These are phyloP conservation scores for Tortricodes alternella DNA, from an alignment of 2,888 invertebrate genomes.

Conservation along the genomic window DNA sequence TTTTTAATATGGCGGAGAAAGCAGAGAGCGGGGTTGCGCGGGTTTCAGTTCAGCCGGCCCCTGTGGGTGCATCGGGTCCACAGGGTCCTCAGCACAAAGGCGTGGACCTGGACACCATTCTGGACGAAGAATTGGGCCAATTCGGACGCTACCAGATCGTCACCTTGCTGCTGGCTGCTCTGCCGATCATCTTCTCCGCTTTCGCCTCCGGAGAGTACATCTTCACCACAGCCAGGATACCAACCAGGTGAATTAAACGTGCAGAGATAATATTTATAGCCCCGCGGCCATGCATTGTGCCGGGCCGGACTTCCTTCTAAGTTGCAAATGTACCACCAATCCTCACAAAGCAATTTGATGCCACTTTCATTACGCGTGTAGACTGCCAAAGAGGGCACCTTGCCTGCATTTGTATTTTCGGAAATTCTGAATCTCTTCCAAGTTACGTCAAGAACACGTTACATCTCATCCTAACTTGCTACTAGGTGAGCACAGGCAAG, in stretches of 20 bases:
- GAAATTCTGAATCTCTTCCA: too few species aligned
- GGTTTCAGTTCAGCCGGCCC: neutral
- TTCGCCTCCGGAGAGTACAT: constrained; percentile 73
- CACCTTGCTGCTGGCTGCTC: constrained; percentile 59
- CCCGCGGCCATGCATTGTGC: too few species aligned
- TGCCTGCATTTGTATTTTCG: too few species aligned
- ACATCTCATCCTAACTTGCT: too few species aligned
- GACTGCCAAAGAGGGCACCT: too few species aligned
- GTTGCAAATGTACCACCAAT: too few species aligned
- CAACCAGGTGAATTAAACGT: constrained; percentile 55
- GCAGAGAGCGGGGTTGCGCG: neutral
- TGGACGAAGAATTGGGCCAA: constrained; percentile 68
- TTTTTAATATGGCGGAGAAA: neutral
- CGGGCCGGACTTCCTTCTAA: too few species aligned
- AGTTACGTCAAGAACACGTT: too few species aligned
- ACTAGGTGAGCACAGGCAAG: too few species aligned
- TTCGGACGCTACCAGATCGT: constrained; percentile 69
- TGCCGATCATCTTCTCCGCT: constrained; percentile 72
- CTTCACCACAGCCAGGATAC: constrained; percentile 71
- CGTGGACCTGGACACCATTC: constrained; percentile 65
- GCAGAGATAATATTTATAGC: neutral
- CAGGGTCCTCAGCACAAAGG: constrained; percentile 13
- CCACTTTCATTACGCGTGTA: too few species aligned
- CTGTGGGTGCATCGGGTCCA: neutral
- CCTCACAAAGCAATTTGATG: too few species aligned